Evolutionary conservation across 2,113 vertebrate species (phyloP), one percentile per base, ranked within the genome.

Genomic region (Opisthocomus hoazin): DNA sequence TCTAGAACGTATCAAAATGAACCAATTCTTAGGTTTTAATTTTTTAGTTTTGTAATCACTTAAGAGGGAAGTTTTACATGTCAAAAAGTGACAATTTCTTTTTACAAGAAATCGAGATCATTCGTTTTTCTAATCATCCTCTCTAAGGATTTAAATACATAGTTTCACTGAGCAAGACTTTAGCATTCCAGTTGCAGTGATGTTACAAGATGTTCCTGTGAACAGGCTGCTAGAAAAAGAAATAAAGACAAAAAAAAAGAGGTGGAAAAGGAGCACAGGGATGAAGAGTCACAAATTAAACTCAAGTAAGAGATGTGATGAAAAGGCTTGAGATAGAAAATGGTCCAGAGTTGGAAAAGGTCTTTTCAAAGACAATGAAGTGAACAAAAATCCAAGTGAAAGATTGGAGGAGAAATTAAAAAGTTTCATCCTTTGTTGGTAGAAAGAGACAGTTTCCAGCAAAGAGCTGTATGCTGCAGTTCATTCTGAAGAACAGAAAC

Each of bases 11-110:
- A 60, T 46, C 23, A 73, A 77, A 89, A 63, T 13, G 1, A 29
- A 61, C 4, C 4, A 20, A 1, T 0, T 0, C 9, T 30, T 61
- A 64, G 43, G 4, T 2, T 77, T 89, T 54, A 22, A 15, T 46
- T 84, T 81, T 81, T 60, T 15, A 45, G 15, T 15, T 60, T 73
- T 73, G 20, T 61, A 56, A 5, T 61, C 2, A 41, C 60, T 64
- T 50, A 45, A 76, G 14, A 46, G 6, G 19, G 65, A 76, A 54
- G 2, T 43, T 89, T 70, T 69, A 26, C 16, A 17, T 27, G 9
- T 74, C 56, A 78, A 78, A 87, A 84, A 39, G 21, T 32, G 26
- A 56, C 51, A 5, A 4, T 30, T 74, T 64, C 56, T 50, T 57
- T 80, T 57, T 22, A 34, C 56, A 46, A 57, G 32, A 51, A 87